These are phyloP conservation scores for Sternarchorhynchus goeldii DNA, from an alignment of 2,797 vertebrate species.

Conservation along the genomic window DNA sequence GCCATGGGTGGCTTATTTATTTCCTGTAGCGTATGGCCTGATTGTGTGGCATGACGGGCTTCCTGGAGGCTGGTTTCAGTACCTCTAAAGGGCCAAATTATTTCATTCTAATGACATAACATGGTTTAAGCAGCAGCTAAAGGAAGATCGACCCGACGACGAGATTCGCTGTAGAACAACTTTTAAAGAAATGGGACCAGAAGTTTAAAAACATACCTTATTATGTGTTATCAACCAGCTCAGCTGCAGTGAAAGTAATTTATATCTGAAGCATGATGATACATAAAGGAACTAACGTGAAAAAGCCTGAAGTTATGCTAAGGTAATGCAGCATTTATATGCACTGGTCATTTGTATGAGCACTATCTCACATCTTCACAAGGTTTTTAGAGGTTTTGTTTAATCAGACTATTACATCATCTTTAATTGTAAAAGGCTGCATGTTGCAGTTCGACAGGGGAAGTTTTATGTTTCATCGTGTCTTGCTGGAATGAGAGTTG, in stretches of 20 bases:
- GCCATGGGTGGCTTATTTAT: constrained; percentile 20
- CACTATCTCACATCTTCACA: background rate
- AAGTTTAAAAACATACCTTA: background rate
- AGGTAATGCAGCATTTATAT: background rate
- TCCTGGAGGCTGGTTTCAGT: constrained; percentile 1
- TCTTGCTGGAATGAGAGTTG: constrained; percentile 16
- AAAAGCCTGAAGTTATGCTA: background rate
- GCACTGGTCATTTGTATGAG: background rate
- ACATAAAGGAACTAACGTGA: background rate
- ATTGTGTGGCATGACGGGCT: background rate
- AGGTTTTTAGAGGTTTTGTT: background rate
- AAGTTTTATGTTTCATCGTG: background rate
- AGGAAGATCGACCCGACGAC: constrained; percentile 5
- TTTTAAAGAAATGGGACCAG: background rate
- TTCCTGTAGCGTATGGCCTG: constrained; percentile 8
- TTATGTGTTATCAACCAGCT: background rate
- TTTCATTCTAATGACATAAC: background rate
- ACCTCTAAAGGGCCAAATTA: background rate
- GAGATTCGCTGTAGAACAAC: constrained; percentile 7
- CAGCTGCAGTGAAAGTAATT: too few relatives aligned
- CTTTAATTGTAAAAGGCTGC: background rate
- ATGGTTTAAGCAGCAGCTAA: background rate
- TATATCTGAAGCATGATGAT: too few relatives aligned
- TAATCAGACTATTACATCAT: background rate
- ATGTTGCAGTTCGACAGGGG: constrained; percentile 30